Percentiles rank a stretch among this genome's conserved stretches.
phyloP scores from a whole-genome alignment of 1,140 invertebrate species.

The Brachionus paranguensis region DNA sequence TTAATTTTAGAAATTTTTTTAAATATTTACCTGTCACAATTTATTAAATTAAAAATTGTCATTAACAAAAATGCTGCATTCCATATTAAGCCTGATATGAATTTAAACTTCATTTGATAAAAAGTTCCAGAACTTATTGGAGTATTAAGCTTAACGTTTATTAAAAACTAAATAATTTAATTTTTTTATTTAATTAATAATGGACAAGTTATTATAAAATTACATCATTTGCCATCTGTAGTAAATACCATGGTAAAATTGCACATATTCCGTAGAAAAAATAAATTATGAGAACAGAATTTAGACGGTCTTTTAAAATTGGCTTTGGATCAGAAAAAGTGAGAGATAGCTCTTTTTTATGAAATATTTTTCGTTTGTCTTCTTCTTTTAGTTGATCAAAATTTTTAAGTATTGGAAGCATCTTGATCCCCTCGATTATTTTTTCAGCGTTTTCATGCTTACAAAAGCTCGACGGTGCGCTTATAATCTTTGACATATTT shows the following conservation, averaged over 20 bases:
- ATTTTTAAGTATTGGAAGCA: slow-evolving; percentile 20
- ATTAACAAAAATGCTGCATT: background rate
- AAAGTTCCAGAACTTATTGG: slow-evolving; percentile 20
- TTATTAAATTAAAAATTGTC: slow-evolving; percentile 21
- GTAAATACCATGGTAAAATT: background rate
- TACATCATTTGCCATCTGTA: background rate
- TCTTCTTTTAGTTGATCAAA: slow-evolving; percentile 13
- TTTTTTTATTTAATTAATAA: background rate
- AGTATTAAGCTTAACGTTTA: slow-evolving; percentile 11
- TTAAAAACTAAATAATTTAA: background rate
- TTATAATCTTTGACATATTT: background rate
- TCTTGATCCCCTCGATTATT: slow-evolving; percentile 6
- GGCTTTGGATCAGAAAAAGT: background rate
- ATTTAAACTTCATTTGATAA: slow-evolving; percentile 22
- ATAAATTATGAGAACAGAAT: background rate
- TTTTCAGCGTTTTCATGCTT: background rate
- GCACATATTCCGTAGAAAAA: background rate
- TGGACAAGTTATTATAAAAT: background rate
- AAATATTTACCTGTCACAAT: background rate
- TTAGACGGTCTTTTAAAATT: background rate
- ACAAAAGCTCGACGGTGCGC: background rate
- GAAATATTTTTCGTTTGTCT: slow-evolving; percentile 22
- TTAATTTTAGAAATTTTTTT: background rate
- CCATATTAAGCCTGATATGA: slow-evolving; percentile 18
- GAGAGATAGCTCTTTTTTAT: slow-evolving; percentile 11